Evolutionary conservation across 2,797 vertebrate species (phyloP).

Genomic region (Galaxias olidus): DNA sequence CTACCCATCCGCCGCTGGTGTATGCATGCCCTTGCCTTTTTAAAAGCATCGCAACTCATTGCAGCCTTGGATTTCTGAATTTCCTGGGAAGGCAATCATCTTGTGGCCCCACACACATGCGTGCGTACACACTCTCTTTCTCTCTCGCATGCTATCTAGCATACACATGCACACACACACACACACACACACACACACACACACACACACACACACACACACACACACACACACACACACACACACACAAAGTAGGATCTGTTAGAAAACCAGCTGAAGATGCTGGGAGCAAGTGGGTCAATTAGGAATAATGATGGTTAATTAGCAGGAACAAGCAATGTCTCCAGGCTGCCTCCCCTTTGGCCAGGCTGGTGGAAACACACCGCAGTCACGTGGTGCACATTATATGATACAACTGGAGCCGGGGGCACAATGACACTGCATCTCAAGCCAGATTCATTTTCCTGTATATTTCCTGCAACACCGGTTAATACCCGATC

Average conservation of each 20-base stretch:
- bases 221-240: slow-evolving; percentile 1
- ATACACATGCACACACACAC: slow-evolving; percentile 7
- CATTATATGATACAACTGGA: too few relatives aligned
- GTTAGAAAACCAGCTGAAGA: neutral
- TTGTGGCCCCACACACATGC: neutral
- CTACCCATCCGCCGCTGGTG: too few relatives aligned
- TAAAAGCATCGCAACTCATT: too few relatives aligned
- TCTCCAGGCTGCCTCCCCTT: neutral
- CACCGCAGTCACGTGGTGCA: neutral
- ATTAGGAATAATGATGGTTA: slow-evolving; percentile 5
- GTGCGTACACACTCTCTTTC: neutral
- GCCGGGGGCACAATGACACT: too few relatives aligned
- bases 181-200: slow-evolving; percentile 2
- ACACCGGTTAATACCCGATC: neutral
- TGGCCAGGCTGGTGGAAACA: neutral
- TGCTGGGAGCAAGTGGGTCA: slow-evolving; percentile 4
- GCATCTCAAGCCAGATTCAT: too few relatives aligned
- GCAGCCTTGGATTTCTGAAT: too few relatives aligned
- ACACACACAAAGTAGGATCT: slow-evolving; percentile 7
- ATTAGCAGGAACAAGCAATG: neutral
- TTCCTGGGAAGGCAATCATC: too few relatives aligned
- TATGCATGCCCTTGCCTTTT: too few relatives aligned
- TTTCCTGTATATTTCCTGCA: neutral
- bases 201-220: slow-evolving; percentile 10
- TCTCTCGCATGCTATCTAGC: too few relatives aligned